Percentiles rank a stretch among this genome's conserved stretches.
These are phyloP conservation scores for Pseudolaguvia tuberculata DNA, from an alignment of 2,113 vertebrate species.

Conservation along the genomic window DNA sequence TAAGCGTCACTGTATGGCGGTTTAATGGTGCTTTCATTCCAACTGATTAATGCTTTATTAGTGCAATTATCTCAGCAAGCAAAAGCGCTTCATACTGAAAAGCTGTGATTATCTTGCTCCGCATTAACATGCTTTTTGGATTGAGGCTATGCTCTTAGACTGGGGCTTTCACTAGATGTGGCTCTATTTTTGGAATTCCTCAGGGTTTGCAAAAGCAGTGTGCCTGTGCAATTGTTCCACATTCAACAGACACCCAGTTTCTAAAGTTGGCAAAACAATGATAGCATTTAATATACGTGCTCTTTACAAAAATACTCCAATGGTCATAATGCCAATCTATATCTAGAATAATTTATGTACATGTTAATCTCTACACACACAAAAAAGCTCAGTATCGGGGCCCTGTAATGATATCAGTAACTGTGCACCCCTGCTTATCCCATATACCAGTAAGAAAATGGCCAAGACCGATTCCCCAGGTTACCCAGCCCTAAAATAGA, in stretches of 20 bases:
- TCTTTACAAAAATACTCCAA: neutral
- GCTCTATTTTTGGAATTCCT: conserved; percentile 41
- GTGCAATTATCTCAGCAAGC: conserved; percentile 1
- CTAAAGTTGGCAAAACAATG: neutral
- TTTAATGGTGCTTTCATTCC: neutral
- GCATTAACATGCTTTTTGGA: conserved; percentile 10
- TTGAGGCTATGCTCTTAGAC: conserved; percentile 8
- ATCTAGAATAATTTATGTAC: neutral
- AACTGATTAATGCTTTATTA: neutral
- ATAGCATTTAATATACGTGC: neutral
- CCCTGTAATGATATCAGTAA: no score
- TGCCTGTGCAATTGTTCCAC: conserved; percentile 24
- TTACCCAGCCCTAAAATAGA: neutral
- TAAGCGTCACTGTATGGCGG: neutral
- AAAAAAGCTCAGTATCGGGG: no score
- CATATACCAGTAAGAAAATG: neutral
- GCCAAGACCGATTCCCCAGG: neutral
- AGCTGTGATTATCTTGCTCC: neutral
- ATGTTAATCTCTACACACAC: no score
- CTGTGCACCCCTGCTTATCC: neutral
- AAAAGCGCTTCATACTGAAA: neutral
- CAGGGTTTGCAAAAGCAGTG: conserved; percentile 16
- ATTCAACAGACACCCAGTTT: conserved; percentile 13
- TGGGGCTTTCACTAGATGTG: conserved; percentile 1
- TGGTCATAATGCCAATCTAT: neutral